These are phyloP conservation scores for Cryptus armator DNA, from an alignment of 2,888 invertebrate genomes.

Conservation along the genomic window DNA sequence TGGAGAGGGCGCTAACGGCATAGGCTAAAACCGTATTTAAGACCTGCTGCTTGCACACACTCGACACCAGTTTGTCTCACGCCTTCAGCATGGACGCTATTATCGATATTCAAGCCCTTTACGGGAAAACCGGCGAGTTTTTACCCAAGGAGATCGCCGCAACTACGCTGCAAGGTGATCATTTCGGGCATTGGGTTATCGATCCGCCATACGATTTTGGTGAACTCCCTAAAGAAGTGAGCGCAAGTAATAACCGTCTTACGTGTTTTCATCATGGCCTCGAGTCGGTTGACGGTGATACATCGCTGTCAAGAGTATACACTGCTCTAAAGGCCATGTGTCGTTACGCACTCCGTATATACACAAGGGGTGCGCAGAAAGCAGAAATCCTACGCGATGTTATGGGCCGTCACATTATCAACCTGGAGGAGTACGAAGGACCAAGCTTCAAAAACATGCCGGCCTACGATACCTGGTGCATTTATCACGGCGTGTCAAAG, in stretches of 20 bases:
- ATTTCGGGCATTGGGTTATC: conserved; percentile 25
- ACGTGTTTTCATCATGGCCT: too few species aligned
- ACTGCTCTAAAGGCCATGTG: too few species aligned
- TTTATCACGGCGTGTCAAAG: too few species aligned
- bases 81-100: conserved; percentile 72
- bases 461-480: too few species aligned
- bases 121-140: conserved; percentile 2
- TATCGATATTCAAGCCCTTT: conserved; percentile 38
- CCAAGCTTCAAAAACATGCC: too few species aligned
- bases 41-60: not conserved
- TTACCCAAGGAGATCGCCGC: conserved; percentile 34
- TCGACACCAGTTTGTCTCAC: conserved; percentile 52
- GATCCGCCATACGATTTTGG: conserved; percentile 15
- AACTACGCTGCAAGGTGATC: not conserved
- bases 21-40: not conserved
- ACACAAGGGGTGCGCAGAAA: too few species aligned
- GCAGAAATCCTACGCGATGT: too few species aligned
- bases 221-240: not conserved
- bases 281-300: too few species aligned
- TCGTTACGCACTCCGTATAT: too few species aligned
- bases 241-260: not conserved
- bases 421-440: too few species aligned
- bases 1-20: not conserved
- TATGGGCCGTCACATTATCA: too few species aligned
- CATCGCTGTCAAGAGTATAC: too few species aligned